Evolutionary conservation across 2,888 invertebrate species (phyloP).

Genomic region (Leptinotarsa juncta): DNA sequence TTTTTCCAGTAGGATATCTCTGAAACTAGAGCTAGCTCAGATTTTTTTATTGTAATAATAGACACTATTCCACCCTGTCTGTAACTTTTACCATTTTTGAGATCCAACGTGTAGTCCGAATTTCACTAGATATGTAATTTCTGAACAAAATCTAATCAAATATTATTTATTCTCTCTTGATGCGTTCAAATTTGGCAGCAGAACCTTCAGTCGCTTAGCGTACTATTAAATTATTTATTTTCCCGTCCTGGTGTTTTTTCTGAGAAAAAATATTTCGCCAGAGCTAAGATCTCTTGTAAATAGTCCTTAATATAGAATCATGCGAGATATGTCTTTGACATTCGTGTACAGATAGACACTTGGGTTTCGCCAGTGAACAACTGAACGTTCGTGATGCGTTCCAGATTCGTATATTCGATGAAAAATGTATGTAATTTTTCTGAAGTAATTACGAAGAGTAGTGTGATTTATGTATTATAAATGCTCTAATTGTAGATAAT

Average conservation of each 20-base stretch:
- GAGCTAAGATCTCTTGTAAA: conserved; percentile 21
- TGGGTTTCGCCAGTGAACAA: conserved; percentile 26
- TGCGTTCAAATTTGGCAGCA: conserved; percentile 5
- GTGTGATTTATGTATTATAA: conserved; percentile 64
- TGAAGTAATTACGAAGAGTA: conserved; percentile 56
- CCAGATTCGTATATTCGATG: conserved; percentile 48
- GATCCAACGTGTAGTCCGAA: no score
- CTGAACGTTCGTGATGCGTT: conserved; percentile 39
- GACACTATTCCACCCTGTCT: no score
- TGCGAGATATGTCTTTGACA: conserved; percentile 4
- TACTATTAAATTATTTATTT: conserved; percentile 17
- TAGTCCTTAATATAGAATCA: conserved; percentile 4
- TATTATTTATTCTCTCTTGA: neutral
- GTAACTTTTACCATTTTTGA: no score
- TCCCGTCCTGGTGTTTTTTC: neutral
- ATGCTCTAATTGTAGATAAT: conserved; percentile 63
- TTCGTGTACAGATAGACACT: conserved; percentile 24
- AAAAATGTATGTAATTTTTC: conserved; percentile 42
- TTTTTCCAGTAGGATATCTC: no score
- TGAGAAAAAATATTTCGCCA: neutral
- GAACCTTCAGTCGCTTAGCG: conserved; percentile 2
- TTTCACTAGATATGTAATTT: no score
- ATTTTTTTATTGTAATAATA: no score
- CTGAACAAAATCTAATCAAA: neutral
- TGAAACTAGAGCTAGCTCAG: no score